phyloP scores from a whole-genome alignment of 2,797 vertebrate species.

The Mormyrus hasselquistii region DNA sequence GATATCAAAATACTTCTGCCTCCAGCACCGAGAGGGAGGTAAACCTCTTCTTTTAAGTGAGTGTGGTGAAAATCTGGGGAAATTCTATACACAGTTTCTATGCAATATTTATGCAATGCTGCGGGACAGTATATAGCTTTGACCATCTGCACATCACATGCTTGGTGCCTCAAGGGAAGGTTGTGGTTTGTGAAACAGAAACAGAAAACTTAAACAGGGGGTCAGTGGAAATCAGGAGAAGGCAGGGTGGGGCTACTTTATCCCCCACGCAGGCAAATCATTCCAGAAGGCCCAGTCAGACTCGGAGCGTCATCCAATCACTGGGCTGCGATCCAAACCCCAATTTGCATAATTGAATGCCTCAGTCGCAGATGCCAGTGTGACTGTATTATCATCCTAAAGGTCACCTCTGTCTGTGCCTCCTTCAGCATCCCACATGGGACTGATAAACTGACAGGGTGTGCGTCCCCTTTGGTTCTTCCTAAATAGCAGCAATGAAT shows the following conservation, averaged over 20 bases:
- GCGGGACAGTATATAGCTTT: not conserved
- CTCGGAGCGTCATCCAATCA: not conserved
- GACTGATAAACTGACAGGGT: not conserved
- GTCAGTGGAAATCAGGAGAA: conserved; percentile 3
- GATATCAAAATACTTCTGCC: conserved; percentile 10
- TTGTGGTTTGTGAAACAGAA: conserved; percentile 11
- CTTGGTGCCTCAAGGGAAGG: conserved; percentile 1
- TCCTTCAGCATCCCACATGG: not conserved
- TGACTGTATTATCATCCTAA: not conserved
- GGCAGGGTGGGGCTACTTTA: not conserved
- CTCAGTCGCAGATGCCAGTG: not conserved
- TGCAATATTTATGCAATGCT: conserved; percentile 1
- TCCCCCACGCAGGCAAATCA: conserved; percentile 3
- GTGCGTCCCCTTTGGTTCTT: not conserved
- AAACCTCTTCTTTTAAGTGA: conserved; percentile 11
- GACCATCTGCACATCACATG: conserved; percentile 19
- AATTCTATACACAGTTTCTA: conserved; percentile 3
- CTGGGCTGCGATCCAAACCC: not conserved
- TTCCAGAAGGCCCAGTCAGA: not conserved
- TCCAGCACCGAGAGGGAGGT: not conserved
- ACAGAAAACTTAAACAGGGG: conserved; percentile 4
- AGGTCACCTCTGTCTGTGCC: not conserved
- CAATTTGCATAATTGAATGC: conserved; percentile 10
- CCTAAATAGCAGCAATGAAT: not conserved
- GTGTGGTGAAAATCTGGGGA: conserved; percentile 4